Evolutionary conservation across 2,113 vertebrate species (phyloP).

Genomic region (Egretta garzetta): DNA sequence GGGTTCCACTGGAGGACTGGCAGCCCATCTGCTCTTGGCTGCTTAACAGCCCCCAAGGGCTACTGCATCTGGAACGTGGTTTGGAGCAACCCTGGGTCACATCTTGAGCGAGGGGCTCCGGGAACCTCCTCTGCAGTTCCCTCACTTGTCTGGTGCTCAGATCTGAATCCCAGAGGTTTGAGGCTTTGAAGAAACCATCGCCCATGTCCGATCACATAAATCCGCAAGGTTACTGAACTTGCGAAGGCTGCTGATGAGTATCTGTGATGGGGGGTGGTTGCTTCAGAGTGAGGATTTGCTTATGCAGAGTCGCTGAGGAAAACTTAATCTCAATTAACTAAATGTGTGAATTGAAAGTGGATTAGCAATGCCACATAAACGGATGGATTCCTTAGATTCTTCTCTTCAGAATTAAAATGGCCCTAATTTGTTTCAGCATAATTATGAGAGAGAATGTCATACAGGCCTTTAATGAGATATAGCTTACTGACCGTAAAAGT

Average conservation of each 20-base stretch:
- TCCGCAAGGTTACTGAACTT: neutral
- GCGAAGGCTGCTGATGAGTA: neutral
- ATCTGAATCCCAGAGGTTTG: neutral
- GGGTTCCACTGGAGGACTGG: neutral
- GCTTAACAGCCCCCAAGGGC: neutral
- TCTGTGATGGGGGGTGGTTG: neutral
- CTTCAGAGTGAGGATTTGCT: neutral
- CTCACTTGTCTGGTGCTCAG: neutral
- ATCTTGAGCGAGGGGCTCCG: neutral
- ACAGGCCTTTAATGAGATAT: neutral
- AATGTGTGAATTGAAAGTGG: neutral
- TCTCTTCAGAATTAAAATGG: neutral
- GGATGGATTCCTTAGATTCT: neutral
- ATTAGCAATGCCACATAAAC: neutral
- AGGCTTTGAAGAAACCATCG: neutral
- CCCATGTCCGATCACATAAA: neutral
- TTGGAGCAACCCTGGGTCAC: neutral
- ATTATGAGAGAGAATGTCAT: slow-evolving; percentile 1
- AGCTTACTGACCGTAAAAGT: neutral
- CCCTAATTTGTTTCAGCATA: neutral
- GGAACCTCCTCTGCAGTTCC: neutral
- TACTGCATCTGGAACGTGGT: neutral
- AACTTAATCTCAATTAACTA: neutral
- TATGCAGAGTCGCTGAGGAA: neutral
- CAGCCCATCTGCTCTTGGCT: neutral